These are phyloP conservation scores for Epinephelus awoara DNA, from an alignment of 2,797 vertebrate species.

Conservation along the genomic window DNA sequence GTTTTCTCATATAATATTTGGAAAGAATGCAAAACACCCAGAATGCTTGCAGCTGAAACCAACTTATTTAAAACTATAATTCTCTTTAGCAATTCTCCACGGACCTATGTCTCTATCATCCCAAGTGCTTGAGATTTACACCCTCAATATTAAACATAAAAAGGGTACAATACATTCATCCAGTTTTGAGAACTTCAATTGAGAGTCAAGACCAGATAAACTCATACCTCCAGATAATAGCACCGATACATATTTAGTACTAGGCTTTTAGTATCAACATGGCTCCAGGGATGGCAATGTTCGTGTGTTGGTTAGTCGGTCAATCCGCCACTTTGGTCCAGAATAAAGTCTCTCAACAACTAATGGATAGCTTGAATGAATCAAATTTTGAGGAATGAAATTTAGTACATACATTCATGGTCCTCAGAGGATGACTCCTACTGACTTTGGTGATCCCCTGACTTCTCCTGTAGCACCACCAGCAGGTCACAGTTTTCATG, in stretches of 20 bases:
- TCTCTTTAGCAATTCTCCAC: not conserved
- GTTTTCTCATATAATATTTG: conserved; percentile 29
- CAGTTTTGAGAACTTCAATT: not conserved
- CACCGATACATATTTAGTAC: not conserved
- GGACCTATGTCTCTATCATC: not conserved
- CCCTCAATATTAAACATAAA: not conserved
- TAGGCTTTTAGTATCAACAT: not conserved
- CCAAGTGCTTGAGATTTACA: conserved; percentile 17
- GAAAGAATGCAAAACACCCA: conserved; percentile 16
- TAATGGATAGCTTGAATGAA: not conserved
- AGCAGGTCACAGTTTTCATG: not conserved
- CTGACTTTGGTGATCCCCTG: not conserved
- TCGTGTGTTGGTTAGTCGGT: not conserved
- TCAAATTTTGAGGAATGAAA: not conserved
- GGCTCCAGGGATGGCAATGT: not conserved
- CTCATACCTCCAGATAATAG: not conserved
- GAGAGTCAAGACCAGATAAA: not conserved
- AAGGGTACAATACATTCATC: not conserved
- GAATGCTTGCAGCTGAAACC: conserved; percentile 18
- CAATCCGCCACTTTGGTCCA: not conserved
- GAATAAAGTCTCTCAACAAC: not conserved
- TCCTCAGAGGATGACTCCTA: not conserved
- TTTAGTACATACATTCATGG: not conserved
- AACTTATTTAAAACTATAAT: conserved; percentile 27
- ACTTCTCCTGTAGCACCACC: not conserved